phyloP scores from a whole-genome alignment of 2,888 invertebrate genomes.

The Agonopterix alstromeriana region DNA sequence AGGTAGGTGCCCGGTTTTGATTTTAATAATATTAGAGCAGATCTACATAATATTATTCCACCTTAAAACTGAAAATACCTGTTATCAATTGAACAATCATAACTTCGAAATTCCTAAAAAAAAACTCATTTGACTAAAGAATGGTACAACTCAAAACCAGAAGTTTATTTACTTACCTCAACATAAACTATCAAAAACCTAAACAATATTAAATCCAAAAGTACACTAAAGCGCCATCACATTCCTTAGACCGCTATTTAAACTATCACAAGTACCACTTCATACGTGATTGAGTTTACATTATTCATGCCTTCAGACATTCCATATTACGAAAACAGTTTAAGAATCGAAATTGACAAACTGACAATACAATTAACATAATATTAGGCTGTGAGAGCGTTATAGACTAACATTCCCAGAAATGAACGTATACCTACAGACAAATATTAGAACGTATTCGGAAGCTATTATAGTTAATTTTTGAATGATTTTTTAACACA shows the following conservation, averaged over 20 bases:
- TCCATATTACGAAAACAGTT: conserved; percentile 25
- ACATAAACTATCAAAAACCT: too few relatives aligned
- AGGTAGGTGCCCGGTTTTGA: too few relatives aligned
- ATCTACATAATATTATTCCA: too few relatives aligned
- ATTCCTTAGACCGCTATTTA: conserved; percentile 1
- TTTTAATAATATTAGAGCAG: too few relatives aligned
- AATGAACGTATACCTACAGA: conserved; percentile 16
- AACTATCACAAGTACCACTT: conserved; percentile 1
- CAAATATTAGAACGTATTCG: conserved; percentile 21
- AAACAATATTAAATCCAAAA: background rate
- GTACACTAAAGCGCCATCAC: background rate
- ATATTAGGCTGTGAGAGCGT: conserved; percentile 33
- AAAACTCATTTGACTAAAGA: too few relatives aligned
- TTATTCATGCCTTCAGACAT: conserved; percentile 11
- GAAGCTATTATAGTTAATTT: conserved; percentile 30
- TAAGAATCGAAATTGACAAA: conserved; percentile 29
- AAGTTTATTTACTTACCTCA: too few relatives aligned
- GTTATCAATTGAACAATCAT: too few relatives aligned
- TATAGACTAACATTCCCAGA: conserved; percentile 31
- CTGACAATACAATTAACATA: conserved; percentile 31
- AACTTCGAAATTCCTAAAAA: too few relatives aligned
- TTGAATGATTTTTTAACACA: conserved; percentile 18
- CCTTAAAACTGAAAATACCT: too few relatives aligned
- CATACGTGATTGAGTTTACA: conserved; percentile 8
- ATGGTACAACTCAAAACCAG: too few relatives aligned